Conservation (phyloP, 2,797 vertebrate genomes). For the Thalassophryne amazonica region DNA sequence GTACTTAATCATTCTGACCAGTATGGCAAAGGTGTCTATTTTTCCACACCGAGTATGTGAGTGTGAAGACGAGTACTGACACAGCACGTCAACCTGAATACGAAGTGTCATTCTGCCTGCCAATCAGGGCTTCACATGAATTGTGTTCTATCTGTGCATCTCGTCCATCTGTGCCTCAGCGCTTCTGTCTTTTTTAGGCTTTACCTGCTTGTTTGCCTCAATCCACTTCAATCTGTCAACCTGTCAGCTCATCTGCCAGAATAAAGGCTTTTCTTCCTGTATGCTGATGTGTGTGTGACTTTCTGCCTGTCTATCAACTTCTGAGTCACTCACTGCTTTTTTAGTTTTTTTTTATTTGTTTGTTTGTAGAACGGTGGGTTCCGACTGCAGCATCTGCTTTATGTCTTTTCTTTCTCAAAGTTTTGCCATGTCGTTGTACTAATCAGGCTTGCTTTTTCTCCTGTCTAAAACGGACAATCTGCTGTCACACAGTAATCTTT, state of each 20-base stretch:
- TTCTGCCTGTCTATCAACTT: slow-evolving; percentile 24
- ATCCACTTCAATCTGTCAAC: slow-evolving; percentile 23
- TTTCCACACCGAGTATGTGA: too few relatives aligned
- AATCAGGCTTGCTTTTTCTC: neutral
- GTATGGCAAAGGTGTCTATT: too few relatives aligned
- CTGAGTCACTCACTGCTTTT: too few relatives aligned
- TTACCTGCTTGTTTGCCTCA: slow-evolving; percentile 32
- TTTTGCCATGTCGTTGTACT: neutral
- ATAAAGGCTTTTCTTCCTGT: slow-evolving; percentile 21
- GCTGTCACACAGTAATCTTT: neutral
- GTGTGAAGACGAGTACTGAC: slow-evolving; percentile 1
- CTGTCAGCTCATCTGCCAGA: slow-evolving; percentile 38
- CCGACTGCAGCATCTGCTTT: slow-evolving; percentile 9
- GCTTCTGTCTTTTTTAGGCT: slow-evolving; percentile 21
- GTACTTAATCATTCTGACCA: too few relatives aligned
- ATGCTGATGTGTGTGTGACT: slow-evolving; percentile 20
- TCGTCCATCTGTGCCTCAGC: slow-evolving; percentile 23
- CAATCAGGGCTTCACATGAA: slow-evolving; percentile 8
- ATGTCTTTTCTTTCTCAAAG: slow-evolving; percentile 2
- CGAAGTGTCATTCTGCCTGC: slow-evolving; percentile 11
- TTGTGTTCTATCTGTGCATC: neutral
- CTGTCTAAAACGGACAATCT: slow-evolving; percentile 3
- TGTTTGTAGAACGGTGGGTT: slow-evolving; percentile 8
- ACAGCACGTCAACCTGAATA: neutral
- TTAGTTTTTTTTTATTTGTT: too few relatives aligned